Conservation (phyloP, 2,797 vertebrate species). For the Champsocephalus esox region DNA sequence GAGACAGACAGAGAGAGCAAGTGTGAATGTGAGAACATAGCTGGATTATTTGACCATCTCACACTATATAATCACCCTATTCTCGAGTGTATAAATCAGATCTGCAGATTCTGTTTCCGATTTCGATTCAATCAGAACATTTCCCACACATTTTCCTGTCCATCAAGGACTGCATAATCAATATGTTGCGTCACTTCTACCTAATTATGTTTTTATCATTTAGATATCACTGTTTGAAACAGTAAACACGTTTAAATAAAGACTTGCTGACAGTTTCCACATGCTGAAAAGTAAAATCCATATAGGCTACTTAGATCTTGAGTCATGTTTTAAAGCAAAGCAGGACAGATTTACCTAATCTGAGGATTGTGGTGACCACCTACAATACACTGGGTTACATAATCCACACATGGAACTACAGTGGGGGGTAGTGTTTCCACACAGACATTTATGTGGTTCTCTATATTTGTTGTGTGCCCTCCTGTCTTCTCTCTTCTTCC, state of each 20-base stretch:
- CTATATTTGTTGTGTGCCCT: no score
- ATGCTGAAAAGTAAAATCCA: slow-evolving; percentile 24
- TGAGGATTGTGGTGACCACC: not conserved
- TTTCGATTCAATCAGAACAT: slow-evolving; percentile 40
- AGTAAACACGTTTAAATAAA: slow-evolving; percentile 1
- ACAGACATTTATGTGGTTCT: no score
- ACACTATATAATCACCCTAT: slow-evolving; percentile 53
- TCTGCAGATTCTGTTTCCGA: slow-evolving; percentile 27
- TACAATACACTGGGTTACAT: no score
- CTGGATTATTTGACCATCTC: slow-evolving; percentile 57
- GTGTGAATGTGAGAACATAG: slow-evolving; percentile 31
- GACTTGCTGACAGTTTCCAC: slow-evolving; percentile 4
- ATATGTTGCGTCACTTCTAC: slow-evolving; percentile 14
- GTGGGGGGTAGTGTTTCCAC: no score
- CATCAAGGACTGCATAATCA: slow-evolving; percentile 34
- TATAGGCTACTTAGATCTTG: not conserved
- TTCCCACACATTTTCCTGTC: slow-evolving; percentile 37
- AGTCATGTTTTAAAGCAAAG: slow-evolving; percentile 16
- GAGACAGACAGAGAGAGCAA: not conserved
- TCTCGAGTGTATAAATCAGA: slow-evolving; percentile 38
- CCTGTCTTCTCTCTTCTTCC: no score
- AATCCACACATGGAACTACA: no score
- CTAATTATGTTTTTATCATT: slow-evolving; percentile 45
- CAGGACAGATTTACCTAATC: slow-evolving; percentile 40
- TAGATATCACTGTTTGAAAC: slow-evolving; percentile 24